Evolutionary conservation across 1,140 invertebrate species (phyloP), one percentile per base, ranked within the genome.

Genomic region (Drosophila dunni): DNA sequence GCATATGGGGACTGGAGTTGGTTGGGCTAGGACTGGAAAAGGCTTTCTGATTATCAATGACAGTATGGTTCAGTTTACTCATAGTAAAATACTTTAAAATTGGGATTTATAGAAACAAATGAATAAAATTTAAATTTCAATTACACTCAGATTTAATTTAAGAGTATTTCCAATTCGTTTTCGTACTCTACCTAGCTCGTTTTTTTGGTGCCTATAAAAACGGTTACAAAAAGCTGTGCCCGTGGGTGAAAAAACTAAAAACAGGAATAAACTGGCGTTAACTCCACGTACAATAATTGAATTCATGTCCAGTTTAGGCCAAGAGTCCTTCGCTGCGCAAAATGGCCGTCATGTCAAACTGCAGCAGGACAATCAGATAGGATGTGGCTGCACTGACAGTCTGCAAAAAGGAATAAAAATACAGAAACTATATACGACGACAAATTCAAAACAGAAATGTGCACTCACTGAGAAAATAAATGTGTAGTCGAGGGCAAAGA

Each of bases 341-440:
- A 51, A 91, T 92, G 36, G 90, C 44, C 38, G 82, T 90, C 91
- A 92, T 91, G 69, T 92, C 92, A 45, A 92, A 92, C 60, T 92
- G 92, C 60, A 92, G 74, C 78, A 92, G 61, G 42, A 92, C 92
- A 75, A 92, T 92, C 40, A 92, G 76, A 65, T 92, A 92, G 6
- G 92, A 92, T 10, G 92, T 92, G 50, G 91, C 92, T 9, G 92
- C 92, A 54, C 91, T 92, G 1, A 92, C 86, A 51, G 91, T 91
- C 92, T 92, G 60, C 1, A 90, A 82, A 57, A 40, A 62, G 56
- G 51, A 3, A 68, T n/a, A 34, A 11, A 53, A 24, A 10, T 15
- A 15, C 11, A 8, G 0, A 46, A 57, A 20, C 40, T 53, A 20
- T 46, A 3, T 1, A 15, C 13, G 65, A 58, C 40, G 17, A 38